Evolutionary conservation across 2,113 vertebrate genomes (phyloP), one percentile per base, ranked within the genome.

Genomic region (Nothocercus julius): DNA sequence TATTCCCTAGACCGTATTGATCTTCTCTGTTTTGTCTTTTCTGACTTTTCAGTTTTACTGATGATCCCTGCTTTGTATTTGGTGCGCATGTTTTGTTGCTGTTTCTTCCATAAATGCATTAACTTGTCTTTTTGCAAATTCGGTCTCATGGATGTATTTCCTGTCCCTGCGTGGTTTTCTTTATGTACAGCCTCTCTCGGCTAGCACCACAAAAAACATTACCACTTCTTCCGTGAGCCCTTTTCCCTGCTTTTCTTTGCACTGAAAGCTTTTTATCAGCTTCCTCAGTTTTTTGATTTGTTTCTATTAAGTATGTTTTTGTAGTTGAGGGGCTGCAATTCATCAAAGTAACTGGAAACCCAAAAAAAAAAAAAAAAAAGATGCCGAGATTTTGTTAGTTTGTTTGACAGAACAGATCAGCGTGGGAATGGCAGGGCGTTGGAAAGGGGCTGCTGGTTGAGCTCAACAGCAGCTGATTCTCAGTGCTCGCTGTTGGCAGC

Each of bases 271-370:
- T 92, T 95, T 90, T 81, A 88, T 94, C 80, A 78, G 80, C 87
- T 95, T 96, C 80, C 85, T 94, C 85, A 80, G 42, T 83, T 96
- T 95, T 90, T 62, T 3, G 44, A 78, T 92, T 93, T 93, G 76
- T 86, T 94, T 89, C 86, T 93, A 91, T 87, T 95, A 92, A 88
- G 53, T 30, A 40, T 70, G 61, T 81, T 93, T 96, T 95, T 77
- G 38, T 78, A 78, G 61, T 68, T 30, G 34, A 82, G 70, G 68
- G 73, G 58, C 68, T 93, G 76, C 1, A 2, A 78, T 92, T 63
- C 79, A 76, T 85, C 82, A 51, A 49, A 81, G 34, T 87, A 92
- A 94, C 82, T 1, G 4, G 51, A 94, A 96, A 81, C 73, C 94
- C 85, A 93, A 40, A 34, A 81, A 47, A 34, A 0, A 47, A 45